Percentiles rank a stretch among this genome's conserved stretches.
Evolutionary conservation across 2,113 vertebrate genomes (phyloP).

Genomic region (Stegastes partitus): DNA sequence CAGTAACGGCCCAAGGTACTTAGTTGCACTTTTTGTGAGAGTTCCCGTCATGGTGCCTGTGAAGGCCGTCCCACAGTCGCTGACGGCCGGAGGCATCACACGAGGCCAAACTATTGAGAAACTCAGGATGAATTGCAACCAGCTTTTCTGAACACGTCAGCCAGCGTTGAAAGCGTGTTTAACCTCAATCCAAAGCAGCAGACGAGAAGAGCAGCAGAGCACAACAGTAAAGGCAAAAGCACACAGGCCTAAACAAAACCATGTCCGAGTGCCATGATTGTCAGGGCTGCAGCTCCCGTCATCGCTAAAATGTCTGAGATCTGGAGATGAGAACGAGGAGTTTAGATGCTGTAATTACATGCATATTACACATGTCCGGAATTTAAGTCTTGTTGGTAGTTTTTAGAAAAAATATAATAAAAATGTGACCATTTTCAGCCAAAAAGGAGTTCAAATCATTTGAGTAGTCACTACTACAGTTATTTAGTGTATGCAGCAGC

Average conservation of each 20-base stretch:
- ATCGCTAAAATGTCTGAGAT: neutral
- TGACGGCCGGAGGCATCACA: constrained; percentile 52
- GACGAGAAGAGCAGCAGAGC: constrained; percentile 28
- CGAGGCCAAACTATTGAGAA: constrained; percentile 25
- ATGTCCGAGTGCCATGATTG: neutral
- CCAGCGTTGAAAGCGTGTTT: constrained; percentile 28
- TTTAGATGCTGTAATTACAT: too few relatives aligned
- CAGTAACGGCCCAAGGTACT: constrained; percentile 67
- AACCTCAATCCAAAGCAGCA: neutral
- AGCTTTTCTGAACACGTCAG: constrained; percentile 48
- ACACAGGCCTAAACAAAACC: constrained; percentile 27
- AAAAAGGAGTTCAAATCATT: too few relatives aligned
- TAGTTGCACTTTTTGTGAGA: constrained; percentile 77
- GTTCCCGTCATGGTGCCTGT: constrained; percentile 51
- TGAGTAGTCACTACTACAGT: too few relatives aligned
- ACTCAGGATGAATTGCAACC: constrained; percentile 50
- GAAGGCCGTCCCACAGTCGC: constrained; percentile 53
- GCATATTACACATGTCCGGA: too few relatives aligned
- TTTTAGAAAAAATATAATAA: too few relatives aligned
- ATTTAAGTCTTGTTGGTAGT: too few relatives aligned
- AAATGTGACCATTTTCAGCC: too few relatives aligned
- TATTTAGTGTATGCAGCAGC: too few relatives aligned
- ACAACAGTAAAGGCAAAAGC: constrained; percentile 55
- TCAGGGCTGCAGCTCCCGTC: too few relatives aligned
- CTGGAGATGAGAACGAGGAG: too few relatives aligned